Evolutionary conservation across 2,113 vertebrate genomes (phyloP).

Genomic region (Dicrurus megarhynchus): DNA sequence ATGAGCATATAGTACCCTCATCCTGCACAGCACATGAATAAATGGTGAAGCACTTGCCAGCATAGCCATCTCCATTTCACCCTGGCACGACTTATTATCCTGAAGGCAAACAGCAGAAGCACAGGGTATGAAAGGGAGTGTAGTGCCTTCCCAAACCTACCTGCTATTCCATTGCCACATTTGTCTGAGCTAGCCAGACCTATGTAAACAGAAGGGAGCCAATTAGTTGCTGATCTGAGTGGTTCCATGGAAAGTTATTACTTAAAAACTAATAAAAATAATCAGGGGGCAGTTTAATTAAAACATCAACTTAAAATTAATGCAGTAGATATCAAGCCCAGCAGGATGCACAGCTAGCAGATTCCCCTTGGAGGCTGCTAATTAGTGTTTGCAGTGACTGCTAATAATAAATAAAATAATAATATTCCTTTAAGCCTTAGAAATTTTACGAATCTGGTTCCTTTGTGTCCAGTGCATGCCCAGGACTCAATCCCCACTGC

Average conservation of each 20-base stretch:
- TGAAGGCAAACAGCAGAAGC: neutral
- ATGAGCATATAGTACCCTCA: neutral
- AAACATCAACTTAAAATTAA: constrained; percentile 32
- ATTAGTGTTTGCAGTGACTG: constrained; percentile 14
- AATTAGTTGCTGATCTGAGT: neutral
- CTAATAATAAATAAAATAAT: constrained; percentile 38
- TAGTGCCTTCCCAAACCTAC: neutral
- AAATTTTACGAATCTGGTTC: neutral
- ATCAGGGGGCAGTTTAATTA: constrained; percentile 53
- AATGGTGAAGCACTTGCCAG: neutral
- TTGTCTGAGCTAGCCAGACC: neutral
- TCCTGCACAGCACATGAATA: neutral
- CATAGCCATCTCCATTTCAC: neutral
- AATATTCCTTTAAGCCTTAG: neutral
- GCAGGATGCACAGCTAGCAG: neutral
- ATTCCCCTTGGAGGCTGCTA: constrained; percentile 1
- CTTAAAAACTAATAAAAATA: constrained; percentile 41
- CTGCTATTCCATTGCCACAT: neutral
- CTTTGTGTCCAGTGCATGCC: neutral
- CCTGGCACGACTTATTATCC: neutral
- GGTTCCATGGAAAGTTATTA: neutral
- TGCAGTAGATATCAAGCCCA: neutral
- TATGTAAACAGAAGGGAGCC: neutral
- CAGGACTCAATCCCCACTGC: neutral
- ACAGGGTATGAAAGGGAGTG: neutral